Base-by-base conservation (phyloP, 2,113 vertebrate species). In the Eulacestoma nigropectus region DNA sequence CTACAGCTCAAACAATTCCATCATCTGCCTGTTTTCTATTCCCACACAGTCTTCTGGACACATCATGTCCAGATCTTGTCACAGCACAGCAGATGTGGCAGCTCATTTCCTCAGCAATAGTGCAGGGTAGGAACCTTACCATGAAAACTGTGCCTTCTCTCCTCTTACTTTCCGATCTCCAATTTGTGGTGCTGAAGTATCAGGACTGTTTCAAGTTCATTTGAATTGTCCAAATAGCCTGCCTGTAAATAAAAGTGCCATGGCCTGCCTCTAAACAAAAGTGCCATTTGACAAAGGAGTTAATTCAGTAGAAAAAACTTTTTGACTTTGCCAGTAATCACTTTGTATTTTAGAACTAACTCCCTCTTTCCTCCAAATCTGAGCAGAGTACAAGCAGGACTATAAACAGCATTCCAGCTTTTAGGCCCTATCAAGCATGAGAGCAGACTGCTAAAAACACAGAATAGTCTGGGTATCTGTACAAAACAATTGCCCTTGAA, bases 1-100 rank as follows among this genome's bases (percentile, higher is more conserved):
- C 91, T 89, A 89, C 55, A 89, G 77, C 64, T 95, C 68, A 91
- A 84, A 91, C 77, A 91, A 87, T 72, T 87, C 30, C 52, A 87
- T 95, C 84, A 84, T 91, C 65, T 84, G 65, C 81, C 78, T 78
- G 33, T 68, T 67, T 59, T 89, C 77, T 57, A 64, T 78, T 93
- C 39, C 44, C 35, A 72, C 55, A 63, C 10, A 82, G 69, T 73
- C 50, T 89, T 69, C 68, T 81, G 91, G 89, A 89, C 33, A 53
- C 59, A 78, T 22, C 47, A 81, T 75, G 69, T 84, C 89, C 87
- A 63, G 47, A 85, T 70, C 74, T 75, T 92, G 94, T 88, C 93
- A 87, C 70, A 60, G 84, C 37, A 84, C 50, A 89, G 76, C 68
- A 90, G 69, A 78, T 75, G 85, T 90, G 93, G 82, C 91, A 95